These are phyloP conservation scores for Amniataba percoides DNA, from an alignment of 2,797 vertebrate species.

Conservation along the genomic window DNA sequence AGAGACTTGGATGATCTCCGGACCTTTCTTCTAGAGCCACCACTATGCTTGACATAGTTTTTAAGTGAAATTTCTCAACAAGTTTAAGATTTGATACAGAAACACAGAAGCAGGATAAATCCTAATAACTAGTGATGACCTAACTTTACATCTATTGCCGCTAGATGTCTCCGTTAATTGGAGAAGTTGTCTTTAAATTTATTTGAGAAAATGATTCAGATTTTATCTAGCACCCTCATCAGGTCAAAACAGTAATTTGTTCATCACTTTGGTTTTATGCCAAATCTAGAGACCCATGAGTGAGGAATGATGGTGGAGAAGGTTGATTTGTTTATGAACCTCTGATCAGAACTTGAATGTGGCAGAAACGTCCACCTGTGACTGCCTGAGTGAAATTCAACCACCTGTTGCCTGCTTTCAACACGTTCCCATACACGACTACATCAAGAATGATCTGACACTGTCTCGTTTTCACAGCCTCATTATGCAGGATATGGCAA, in stretches of 20 bases:
- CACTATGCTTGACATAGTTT: too few species aligned
- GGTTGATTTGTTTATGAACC: neutral
- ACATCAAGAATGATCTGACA: conserved; percentile 26
- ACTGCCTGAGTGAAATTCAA: conserved; percentile 1
- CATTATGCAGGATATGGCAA: conserved; percentile 27
- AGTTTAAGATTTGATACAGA: too few species aligned
- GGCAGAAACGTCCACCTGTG: neutral
- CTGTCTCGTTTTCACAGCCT: conserved; percentile 20
- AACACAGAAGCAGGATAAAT: too few species aligned
- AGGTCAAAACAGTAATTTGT: neutral
- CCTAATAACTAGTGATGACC: neutral
- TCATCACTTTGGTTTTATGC: neutral
- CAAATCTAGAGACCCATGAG: too few species aligned
- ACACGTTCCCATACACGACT: conserved; percentile 18
- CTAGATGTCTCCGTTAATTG: neutral
- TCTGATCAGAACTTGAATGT: conserved; percentile 4
- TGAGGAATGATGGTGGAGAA: too few species aligned
- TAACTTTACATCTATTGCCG: neutral
- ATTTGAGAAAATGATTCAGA: neutral
- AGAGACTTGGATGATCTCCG: too few species aligned
- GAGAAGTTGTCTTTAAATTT: neutral
- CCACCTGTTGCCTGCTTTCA: conserved; percentile 18
- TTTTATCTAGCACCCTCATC: neutral
- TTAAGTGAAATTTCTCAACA: too few species aligned
- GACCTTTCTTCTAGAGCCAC: too few species aligned